Evolutionary conservation across 2,797 vertebrate genomes (phyloP).

Genomic region (Scomberomorus guttatus): DNA sequence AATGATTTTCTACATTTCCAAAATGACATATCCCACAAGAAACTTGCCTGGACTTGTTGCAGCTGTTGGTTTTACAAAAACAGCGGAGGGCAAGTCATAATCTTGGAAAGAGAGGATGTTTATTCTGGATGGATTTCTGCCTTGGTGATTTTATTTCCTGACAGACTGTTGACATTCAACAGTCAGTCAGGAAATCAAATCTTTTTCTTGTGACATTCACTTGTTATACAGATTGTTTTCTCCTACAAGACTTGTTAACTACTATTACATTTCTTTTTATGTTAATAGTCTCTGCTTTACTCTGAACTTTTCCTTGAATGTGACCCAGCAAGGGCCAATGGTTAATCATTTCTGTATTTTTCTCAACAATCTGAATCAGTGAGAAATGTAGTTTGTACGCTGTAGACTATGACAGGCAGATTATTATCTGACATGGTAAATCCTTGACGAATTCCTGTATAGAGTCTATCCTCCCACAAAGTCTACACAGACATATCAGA

Average conservation of each 20-base stretch:
- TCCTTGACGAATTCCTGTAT: conserved; percentile 50
- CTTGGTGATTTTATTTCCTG: neutral
- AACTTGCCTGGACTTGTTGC: neutral
- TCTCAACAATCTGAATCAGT: conserved; percentile 7
- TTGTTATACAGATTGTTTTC: conserved; percentile 4
- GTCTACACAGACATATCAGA: conserved; percentile 44
- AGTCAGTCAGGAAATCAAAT: conserved; percentile 29
- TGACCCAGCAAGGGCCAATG: neutral
- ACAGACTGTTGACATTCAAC: conserved; percentile 24
- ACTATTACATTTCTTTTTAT: neutral
- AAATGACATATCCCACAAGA: conserved; percentile 1
- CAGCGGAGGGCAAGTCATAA: conserved; percentile 9
- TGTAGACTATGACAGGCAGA: conserved; percentile 46
- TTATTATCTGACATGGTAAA: conserved; percentile 48
- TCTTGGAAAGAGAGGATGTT: conserved; percentile 34
- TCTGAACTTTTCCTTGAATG: conserved; percentile 5
- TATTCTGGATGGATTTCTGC: conserved; percentile 42
- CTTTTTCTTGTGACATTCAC: neutral
- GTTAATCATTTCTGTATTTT: conserved; percentile 14
- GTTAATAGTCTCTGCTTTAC: neutral
- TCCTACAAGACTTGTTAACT: neutral
- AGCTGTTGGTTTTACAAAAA: conserved; percentile 43
- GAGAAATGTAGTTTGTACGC: conserved; percentile 19
- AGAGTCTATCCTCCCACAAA: conserved; percentile 42
- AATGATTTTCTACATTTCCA: conserved; percentile 15